phyloP scores from a whole-genome alignment of 2,888 invertebrate genomes.

The Agrotis ipsilon region DNA sequence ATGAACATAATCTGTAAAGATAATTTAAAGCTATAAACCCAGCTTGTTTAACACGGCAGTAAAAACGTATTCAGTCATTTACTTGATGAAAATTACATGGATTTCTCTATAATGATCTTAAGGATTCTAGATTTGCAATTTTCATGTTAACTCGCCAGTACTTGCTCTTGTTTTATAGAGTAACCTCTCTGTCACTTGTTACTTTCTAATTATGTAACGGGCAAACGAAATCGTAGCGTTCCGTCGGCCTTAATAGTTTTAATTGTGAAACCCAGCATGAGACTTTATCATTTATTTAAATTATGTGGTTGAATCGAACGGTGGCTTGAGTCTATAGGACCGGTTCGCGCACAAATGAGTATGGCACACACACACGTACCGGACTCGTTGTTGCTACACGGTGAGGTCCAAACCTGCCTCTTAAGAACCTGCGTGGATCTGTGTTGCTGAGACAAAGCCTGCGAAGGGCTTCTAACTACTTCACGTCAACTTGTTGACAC shows the following conservation, averaged over 20 bases:
- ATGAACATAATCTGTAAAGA: conserved; percentile 18
- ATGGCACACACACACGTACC: conserved; percentile 68
- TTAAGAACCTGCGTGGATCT: conserved; percentile 65
- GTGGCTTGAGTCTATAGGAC: conserved; percentile 82
- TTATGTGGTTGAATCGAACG: conserved; percentile 83
- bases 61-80: conserved; percentile 33
- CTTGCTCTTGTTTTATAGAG: conserved; percentile 58
- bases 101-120: conserved; percentile 47
- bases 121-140: conserved; percentile 44
- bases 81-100: conserved; percentile 39
- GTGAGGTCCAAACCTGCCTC: conserved; percentile 72
- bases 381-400: conserved; percentile 66
- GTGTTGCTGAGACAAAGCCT: conserved; percentile 66
- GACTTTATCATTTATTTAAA: conserved; percentile 86
- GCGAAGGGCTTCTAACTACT: conserved; percentile 62
- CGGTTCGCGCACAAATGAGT: conserved; percentile 79
- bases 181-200: conserved; percentile 60
- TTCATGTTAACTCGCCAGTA: conserved; percentile 46
- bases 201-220: conserved; percentile 82
- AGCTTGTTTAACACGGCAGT: conserved; percentile 14
- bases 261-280: conserved; percentile 84
- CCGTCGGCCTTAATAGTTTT: conserved; percentile 81
- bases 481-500: conserved; percentile 62
- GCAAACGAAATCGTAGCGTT: conserved; percentile 78
- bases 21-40: conserved; percentile 13